phyloP scores from a whole-genome alignment of 1,140 invertebrate species.

The Drosophila repletoides region DNA sequence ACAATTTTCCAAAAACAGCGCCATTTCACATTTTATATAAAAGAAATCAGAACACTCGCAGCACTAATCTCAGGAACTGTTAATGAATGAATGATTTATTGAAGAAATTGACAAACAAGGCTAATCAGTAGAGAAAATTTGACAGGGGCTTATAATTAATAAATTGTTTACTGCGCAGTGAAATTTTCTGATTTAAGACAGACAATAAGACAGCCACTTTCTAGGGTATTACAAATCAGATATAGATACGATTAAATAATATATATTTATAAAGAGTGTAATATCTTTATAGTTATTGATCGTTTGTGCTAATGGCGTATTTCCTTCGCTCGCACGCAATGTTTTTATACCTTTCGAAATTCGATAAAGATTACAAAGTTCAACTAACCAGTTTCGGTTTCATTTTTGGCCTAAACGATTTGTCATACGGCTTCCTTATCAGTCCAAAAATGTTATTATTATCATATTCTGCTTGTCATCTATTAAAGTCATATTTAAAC shows the following conservation, averaged over 20 bases:
- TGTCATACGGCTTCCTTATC: conserved; percentile 52
- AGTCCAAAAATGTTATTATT: conserved; percentile 15
- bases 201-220: conserved; percentile 8
- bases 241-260: background rate
- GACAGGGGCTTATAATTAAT: conserved; percentile 22
- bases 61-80: background rate
- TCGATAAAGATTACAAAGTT: conserved; percentile 47
- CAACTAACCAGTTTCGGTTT: conserved; percentile 21
- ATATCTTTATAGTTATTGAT: conserved; percentile 17
- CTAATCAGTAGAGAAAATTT: conserved; percentile 3
- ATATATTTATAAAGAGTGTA: background rate
- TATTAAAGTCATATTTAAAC: conserved; percentile 40
- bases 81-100: conserved; percentile 4
- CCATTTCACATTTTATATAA: too few species aligned
- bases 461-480: conserved; percentile 50
- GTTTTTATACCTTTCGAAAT: conserved; percentile 11
- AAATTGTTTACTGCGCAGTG: conserved; percentile 40
- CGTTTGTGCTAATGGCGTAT: background rate
- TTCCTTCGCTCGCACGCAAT: background rate
- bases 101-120: background rate
- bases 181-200: conserved; percentile 2
- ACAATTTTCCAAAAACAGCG: too few species aligned
- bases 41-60: background rate
- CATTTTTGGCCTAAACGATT: conserved; percentile 44
- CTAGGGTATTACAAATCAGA: background rate